Conservation (phyloP, 2,888 invertebrate genomes). For the Melipona beecheii region DNA sequence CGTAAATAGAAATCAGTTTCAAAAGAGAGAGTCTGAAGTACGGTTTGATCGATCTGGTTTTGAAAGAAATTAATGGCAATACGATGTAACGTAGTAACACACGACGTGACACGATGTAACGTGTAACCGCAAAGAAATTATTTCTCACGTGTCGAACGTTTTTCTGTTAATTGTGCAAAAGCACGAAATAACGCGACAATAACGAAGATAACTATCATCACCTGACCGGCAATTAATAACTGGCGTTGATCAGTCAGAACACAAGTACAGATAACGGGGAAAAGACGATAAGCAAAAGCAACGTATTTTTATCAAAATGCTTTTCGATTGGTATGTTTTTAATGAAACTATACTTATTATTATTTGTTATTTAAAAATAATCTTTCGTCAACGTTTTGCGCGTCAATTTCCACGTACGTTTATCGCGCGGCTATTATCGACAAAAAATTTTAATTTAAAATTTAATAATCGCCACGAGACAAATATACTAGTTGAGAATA, state of each 20-base stretch:
- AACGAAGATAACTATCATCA: not conserved
- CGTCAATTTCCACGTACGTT: not conserved
- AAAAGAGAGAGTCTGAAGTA: no score
- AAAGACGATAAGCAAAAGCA: not conserved
- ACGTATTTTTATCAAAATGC: not conserved
- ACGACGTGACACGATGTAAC: not conserved
- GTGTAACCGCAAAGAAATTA: not conserved
- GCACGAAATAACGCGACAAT: not conserved
- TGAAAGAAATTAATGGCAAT: not conserved
- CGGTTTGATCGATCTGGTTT: fast-evolving
- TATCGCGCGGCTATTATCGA: not conserved
- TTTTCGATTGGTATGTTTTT: not conserved
- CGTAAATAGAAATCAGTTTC: no score
- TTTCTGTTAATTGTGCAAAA: not conserved
- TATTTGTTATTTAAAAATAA: not conserved
- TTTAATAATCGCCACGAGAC: no score
- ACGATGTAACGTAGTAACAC: not conserved
- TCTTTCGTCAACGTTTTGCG: not conserved
- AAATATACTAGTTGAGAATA: no score
- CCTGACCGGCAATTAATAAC: not conserved
- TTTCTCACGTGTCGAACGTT: not conserved
- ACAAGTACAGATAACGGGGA: not conserved
- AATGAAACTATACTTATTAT: not conserved
- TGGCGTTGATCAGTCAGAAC: not conserved
- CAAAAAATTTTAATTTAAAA: not conserved